phyloP scores from a whole-genome alignment of 2,113 vertebrate genomes.

The Pipra filicauda region DNA sequence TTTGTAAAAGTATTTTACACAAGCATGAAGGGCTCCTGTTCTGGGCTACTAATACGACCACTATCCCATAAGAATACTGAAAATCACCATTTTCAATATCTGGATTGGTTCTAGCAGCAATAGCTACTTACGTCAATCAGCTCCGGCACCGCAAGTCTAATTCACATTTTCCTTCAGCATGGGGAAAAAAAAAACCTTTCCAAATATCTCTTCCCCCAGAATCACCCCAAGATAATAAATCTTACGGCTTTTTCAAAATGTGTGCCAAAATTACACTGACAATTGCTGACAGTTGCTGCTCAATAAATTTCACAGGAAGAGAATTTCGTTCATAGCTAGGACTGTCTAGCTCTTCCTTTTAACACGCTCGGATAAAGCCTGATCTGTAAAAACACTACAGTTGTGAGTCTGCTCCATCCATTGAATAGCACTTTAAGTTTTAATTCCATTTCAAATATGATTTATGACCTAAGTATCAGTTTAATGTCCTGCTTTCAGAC shows the following conservation, averaged over 20 bases:
- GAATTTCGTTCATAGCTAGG: neutral
- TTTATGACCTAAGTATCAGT: neutral
- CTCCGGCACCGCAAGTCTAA: neutral
- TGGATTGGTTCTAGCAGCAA: neutral
- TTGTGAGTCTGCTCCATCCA: neutral
- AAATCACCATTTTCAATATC: neutral
- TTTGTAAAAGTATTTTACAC: neutral
- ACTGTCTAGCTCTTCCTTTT: neutral
- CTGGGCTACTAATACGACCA: neutral
- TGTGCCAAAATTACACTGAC: neutral
- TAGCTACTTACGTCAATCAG: neutral
- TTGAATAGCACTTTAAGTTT: neutral
- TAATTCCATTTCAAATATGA: neutral
- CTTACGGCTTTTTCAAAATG: neutral
- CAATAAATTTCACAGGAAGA: neutral
- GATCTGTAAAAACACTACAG: neutral
- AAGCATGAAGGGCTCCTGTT: neutral
- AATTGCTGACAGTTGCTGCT: neutral
- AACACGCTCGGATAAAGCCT: neutral
- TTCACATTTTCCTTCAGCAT: neutral
- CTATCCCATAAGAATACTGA: neutral
- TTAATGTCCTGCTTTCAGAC: neutral
- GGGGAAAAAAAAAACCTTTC: neutral
- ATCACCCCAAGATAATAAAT: neutral
- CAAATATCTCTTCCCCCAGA: neutral